These are phyloP conservation scores for Sarcophaga variegata DNA, from an alignment of 2,888 invertebrate genomes.

Conservation along the genomic window DNA sequence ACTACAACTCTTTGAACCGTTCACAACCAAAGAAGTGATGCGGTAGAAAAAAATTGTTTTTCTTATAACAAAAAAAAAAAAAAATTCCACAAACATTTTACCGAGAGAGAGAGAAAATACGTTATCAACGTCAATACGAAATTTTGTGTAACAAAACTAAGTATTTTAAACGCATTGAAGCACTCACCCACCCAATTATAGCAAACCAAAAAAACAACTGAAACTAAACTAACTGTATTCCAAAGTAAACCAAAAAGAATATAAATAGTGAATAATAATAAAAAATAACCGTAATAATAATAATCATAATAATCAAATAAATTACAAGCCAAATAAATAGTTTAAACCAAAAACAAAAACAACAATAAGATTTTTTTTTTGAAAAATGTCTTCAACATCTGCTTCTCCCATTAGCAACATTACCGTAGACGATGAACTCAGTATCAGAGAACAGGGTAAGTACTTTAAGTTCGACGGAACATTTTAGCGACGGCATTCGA, in stretches of 20 bases:
- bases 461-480: constrained; percentile 35
- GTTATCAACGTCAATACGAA: not conserved
- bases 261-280: constrained; percentile 28
- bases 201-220: constrained; percentile 45
- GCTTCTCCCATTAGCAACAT: constrained; percentile 82
- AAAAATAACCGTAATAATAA: constrained; percentile 55
- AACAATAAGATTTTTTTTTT: constrained; percentile 11
- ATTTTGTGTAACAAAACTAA: constrained; percentile 37
- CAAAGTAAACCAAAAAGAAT: not conserved
- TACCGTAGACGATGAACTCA: constrained; percentile 82
- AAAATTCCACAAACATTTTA: constrained; percentile 11
- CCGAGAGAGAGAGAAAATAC: constrained; percentile 48
- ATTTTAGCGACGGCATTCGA: constrained; percentile 65
- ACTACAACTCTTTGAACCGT: constrained; percentile 77
- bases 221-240: constrained; percentile 27
- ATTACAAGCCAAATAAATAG: constrained; percentile 18
- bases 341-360: constrained; percentile 51
- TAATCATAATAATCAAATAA: constrained; percentile 27
- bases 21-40: constrained; percentile 72
- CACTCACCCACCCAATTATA: no score
- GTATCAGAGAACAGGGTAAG: constrained; percentile 81
- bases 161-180: no score
- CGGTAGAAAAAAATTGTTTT: constrained; percentile 42
- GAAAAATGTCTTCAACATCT: constrained; percentile 80
- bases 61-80: not conserved